These are phyloP conservation scores for Neodontobutis hainanensis DNA, from an alignment of 2,113 vertebrate species.

Conservation along the genomic window DNA sequence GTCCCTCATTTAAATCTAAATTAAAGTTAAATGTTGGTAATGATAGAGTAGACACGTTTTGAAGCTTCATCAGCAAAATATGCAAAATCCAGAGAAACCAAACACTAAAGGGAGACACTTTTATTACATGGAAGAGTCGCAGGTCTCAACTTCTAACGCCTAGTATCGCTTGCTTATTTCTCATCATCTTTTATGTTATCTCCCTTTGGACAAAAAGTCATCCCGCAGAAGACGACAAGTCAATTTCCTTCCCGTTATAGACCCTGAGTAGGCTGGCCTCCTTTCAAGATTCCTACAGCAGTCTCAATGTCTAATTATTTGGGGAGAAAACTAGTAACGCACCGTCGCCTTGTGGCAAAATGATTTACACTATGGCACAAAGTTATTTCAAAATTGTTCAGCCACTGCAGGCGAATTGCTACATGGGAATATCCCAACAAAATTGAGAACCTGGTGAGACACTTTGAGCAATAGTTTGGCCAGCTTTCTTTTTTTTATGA, in stretches of 20 bases:
- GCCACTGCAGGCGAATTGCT: not conserved
- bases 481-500: constrained; percentile 3
- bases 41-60: constrained; percentile 1
- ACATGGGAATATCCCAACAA: not conserved
- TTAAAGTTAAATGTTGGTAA: not conserved
- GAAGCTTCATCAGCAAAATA: constrained; percentile 18
- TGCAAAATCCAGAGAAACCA: constrained; percentile 12
- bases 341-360: constrained; percentile 2
- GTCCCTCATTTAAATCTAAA: constrained; percentile 19
- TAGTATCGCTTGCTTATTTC: not conserved
- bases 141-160: not conserved
- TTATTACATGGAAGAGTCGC: constrained; percentile 2
- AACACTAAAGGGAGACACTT: constrained; percentile 5
- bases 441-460: not conserved
- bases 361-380: constrained; percentile 27
- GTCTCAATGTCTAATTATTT: not conserved
- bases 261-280: constrained; percentile 54
- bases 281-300: constrained; percentile 31
- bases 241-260: constrained; percentile 33
- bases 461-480: not conserved
- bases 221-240: constrained; percentile 25
- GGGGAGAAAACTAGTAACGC: constrained; percentile 15
- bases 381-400: constrained; percentile 20
- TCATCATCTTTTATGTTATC: constrained; percentile 7
- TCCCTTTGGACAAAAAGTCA: constrained; percentile 38